Evolutionary conservation across 2,888 invertebrate species (phyloP).

Genomic region (Pollenia amentaria): DNA sequence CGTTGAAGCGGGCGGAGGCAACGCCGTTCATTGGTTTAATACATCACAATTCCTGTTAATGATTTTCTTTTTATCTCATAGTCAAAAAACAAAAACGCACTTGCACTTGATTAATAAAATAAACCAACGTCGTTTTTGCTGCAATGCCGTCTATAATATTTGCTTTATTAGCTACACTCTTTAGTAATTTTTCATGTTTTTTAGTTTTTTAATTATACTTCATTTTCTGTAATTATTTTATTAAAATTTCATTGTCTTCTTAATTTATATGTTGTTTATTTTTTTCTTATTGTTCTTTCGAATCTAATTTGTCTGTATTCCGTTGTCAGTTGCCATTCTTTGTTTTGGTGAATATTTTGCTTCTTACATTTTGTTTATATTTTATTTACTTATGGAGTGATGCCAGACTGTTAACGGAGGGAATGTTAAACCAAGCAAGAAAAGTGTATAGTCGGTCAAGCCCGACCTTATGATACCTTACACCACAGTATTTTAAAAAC

Average conservation of each 20-base stretch:
- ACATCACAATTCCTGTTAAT: conserved; percentile 35
- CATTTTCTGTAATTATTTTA: conserved; percentile 45
- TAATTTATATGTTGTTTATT: conserved; percentile 40
- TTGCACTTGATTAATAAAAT: conserved; percentile 60
- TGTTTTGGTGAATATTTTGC: conserved; percentile 57
- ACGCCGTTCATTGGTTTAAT: neutral
- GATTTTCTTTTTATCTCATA: conserved; percentile 35
- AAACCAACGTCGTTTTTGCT: conserved; percentile 9
- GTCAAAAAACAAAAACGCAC: conserved; percentile 47
- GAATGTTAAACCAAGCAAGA: too few relatives aligned
- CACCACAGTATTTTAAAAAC: too few relatives aligned
- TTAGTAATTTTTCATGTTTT: conserved; percentile 1
- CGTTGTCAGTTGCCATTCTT: conserved; percentile 49
- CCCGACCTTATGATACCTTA: too few relatives aligned
- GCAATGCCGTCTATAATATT: conserved; percentile 33
- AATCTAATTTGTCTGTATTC: conserved; percentile 43
- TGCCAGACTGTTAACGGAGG: conserved; percentile 14
- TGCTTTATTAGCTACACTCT: conserved; percentile 33
- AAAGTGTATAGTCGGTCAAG: too few relatives aligned
- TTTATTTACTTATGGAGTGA: neutral
- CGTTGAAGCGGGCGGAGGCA: neutral
- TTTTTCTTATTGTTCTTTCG: conserved; percentile 32
- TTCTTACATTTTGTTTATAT: conserved; percentile 13
- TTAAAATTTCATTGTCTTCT: conserved; percentile 29
- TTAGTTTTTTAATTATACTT: neutral